These are phyloP conservation scores for Molossus alvarezi DNA, from an alignment of 2,797 vertebrate genomes.

Conservation along the genomic window DNA sequence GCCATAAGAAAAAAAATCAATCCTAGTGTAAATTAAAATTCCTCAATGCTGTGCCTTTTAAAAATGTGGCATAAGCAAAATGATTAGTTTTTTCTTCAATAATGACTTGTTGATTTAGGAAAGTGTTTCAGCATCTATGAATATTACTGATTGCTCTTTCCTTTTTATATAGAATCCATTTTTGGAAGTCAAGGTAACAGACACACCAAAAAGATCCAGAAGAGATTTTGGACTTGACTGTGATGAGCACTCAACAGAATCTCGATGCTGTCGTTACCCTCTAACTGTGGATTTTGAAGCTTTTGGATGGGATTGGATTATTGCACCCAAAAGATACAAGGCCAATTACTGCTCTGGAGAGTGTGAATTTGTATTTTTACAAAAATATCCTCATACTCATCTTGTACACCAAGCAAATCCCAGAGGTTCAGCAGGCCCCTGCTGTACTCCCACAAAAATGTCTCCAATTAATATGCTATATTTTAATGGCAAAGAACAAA, in stretches of 20 bases:
- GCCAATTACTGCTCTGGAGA: constrained; percentile 99
- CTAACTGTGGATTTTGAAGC: constrained; percentile 99
- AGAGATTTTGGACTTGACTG: constrained; percentile 97
- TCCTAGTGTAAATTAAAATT: constrained; percentile 19
- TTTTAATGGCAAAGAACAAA: constrained; percentile 97
- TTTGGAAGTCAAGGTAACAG: constrained; percentile 97
- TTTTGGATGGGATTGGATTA: constrained; percentile 99
- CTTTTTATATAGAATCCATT: constrained; percentile 94
- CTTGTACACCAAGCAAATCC: constrained; percentile 98
- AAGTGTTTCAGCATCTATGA: background rate
- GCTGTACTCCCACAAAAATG: constrained; percentile 99
- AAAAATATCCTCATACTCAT: constrained; percentile 98
- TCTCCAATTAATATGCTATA: constrained; percentile 99
- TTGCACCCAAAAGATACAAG: constrained; percentile 99
- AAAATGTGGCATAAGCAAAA: constrained; percentile 50
- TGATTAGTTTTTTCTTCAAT: background rate
- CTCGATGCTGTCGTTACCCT: constrained; percentile 97
- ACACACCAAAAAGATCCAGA: constrained; percentile 94
- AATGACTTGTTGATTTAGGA: constrained; percentile 15
- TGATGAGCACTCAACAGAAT: constrained; percentile 96
- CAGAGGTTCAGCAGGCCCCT: constrained; percentile 95
- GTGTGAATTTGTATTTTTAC: constrained; percentile 98
- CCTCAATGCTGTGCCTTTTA: background rate
- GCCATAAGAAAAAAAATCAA: background rate
- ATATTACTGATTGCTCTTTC: constrained; percentile 57